phyloP scores from a whole-genome alignment of 2,888 invertebrate species.

The Trichopoda pennipes region DNA sequence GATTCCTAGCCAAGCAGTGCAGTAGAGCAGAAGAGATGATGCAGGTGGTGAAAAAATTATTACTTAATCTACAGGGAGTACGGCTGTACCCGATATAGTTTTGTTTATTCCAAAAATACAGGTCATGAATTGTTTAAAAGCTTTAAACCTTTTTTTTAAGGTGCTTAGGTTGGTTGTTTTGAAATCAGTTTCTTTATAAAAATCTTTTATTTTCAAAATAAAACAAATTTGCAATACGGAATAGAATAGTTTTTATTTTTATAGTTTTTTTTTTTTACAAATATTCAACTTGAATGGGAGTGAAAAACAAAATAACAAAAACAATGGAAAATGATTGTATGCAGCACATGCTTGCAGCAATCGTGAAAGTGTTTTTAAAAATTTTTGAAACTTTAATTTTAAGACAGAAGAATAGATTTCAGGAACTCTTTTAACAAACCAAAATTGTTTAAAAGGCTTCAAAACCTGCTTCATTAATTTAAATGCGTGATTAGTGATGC shows the following conservation, averaged over 20 bases:
- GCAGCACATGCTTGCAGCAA: background rate
- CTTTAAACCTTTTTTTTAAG: too few relatives aligned
- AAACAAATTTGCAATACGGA: background rate
- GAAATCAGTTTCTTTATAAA: slow-evolving; percentile 20
- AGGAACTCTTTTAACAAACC: too few relatives aligned
- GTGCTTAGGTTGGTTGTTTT: slow-evolving; percentile 8
- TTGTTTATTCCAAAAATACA: too few relatives aligned
- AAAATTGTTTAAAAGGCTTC: too few relatives aligned
- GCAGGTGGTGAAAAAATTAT: background rate
- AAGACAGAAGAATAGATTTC: too few relatives aligned
- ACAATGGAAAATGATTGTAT: background rate
- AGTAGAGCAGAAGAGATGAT: background rate
- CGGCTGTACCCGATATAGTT: background rate
- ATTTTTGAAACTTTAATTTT: too few relatives aligned
- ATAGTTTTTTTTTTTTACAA: background rate
- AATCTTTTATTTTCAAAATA: background rate
- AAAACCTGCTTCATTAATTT: too few relatives aligned
- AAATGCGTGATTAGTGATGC: too few relatives aligned
- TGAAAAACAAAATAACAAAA: slow-evolving; percentile 8
- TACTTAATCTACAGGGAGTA: background rate
- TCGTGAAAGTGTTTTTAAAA: background rate
- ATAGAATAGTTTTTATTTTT: background rate
- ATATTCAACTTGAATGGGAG: slow-evolving; percentile 16
- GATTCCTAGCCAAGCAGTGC: background rate
- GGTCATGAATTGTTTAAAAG: too few relatives aligned